Evolutionary conservation across 2,113 vertebrate genomes (phyloP).

Genomic region (Xenopus borealis): DNA sequence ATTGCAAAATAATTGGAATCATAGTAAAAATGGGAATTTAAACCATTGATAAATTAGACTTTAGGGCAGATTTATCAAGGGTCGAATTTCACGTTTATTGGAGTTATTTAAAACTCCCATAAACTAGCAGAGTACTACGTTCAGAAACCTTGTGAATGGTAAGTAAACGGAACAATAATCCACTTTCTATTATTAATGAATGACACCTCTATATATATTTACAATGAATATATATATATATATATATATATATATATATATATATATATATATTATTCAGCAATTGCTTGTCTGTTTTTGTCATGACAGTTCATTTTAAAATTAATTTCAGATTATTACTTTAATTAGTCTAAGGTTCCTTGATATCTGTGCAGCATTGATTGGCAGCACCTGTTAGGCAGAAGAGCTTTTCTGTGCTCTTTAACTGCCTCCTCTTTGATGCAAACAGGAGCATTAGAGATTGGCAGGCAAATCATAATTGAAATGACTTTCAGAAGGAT

Average conservation of each 20-base stretch:
- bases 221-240: too few species aligned
- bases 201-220: not conserved
- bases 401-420: conserved; percentile 29
- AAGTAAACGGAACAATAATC: too few species aligned
- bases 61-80: too few species aligned
- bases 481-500: conserved; percentile 40
- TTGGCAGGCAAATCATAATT: conserved; percentile 37
- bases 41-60: too few species aligned
- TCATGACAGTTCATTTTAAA: conserved; percentile 8
- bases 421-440: conserved; percentile 38
- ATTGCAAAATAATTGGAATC: too few species aligned
- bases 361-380: conserved; percentile 26
- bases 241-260: too few species aligned
- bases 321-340: conserved; percentile 34
- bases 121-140: too few species aligned
- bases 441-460: conserved; percentile 31
- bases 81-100: too few species aligned
- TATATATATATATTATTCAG: not conserved
- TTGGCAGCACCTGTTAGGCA: conserved; percentile 42
- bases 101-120: too few species aligned
- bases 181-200: too few species aligned
- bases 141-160: too few species aligned
- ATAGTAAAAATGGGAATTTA: too few species aligned
- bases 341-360: conserved; percentile 35
- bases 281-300: conserved; percentile 9